Conservation (phyloP, 2,888 invertebrate genomes). For the Camptogramma bilineatum region DNA sequence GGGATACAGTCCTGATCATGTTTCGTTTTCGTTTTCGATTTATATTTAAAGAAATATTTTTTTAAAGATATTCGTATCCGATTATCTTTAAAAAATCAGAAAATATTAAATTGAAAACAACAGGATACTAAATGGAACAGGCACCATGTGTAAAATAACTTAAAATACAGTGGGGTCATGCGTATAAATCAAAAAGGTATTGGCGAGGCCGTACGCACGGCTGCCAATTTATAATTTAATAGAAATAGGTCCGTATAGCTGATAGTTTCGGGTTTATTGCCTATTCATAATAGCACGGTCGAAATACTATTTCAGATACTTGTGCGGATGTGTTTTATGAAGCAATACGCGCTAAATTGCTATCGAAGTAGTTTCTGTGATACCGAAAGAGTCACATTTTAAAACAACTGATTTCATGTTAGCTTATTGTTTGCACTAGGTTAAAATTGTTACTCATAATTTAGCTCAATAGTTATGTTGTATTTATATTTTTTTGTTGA, state of each 20-base stretch:
- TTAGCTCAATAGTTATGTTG: no score
- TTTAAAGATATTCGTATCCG: neutral
- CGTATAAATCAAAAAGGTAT: constrained; percentile 47
- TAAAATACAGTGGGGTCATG: constrained; percentile 42
- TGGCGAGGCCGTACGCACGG: constrained; percentile 42
- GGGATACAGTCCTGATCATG: no score
- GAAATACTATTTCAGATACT: constrained; percentile 26
- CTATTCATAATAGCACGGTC: constrained; percentile 37
- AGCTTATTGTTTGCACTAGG: no score
- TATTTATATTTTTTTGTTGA: no score
- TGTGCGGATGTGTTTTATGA: constrained; percentile 28
- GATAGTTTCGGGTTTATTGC: constrained; percentile 46
- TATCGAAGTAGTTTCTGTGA: neutral
- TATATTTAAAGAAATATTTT: no score
- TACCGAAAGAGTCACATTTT: neutral
- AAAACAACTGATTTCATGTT: neutral
- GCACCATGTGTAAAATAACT: constrained; percentile 43
- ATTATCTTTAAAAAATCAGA: neutral
- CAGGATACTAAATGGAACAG: constrained; percentile 37
- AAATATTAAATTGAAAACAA: constrained; percentile 21
- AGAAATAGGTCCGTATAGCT: constrained; percentile 43
- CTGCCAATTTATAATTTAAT: constrained; percentile 48
- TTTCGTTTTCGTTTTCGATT: no score
- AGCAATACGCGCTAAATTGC: constrained; percentile 13
- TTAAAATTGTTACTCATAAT: no score